Conservation (phyloP, 2,797 vertebrate genomes). For the Vireo griseus region DNA sequence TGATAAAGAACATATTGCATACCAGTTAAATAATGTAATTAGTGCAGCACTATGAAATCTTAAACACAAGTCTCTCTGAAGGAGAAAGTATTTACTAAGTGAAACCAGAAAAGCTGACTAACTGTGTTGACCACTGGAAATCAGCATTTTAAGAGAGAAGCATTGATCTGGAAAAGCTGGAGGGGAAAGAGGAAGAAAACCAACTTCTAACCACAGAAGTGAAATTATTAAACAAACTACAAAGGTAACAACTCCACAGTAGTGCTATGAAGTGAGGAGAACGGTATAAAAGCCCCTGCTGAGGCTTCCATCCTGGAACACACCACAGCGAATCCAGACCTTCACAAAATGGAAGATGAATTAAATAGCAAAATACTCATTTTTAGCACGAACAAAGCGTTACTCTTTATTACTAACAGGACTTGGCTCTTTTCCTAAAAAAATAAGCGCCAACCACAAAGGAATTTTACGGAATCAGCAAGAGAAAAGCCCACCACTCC, state of each 20-base stretch:
- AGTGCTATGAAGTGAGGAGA: background rate
- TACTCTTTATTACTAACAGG: background rate
- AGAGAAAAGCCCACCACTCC: background rate
- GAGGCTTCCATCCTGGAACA: background rate
- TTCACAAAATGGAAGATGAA: background rate
- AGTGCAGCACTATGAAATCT: background rate
- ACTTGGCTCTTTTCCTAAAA: background rate
- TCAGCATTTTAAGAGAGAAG: background rate
- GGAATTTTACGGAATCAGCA: background rate
- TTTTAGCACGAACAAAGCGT: rapidly evolving
- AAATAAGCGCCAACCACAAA: rapidly evolving
- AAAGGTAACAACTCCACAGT: background rate
- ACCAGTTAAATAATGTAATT: background rate
- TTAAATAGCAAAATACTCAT: rapidly evolving
- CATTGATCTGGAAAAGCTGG: background rate
- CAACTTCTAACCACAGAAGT: background rate
- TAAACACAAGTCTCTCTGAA: background rate
- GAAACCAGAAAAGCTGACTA: background rate
- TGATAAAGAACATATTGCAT: background rate
- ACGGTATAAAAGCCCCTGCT: rapidly evolving
- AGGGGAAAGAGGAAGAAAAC: background rate
- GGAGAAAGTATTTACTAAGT: background rate
- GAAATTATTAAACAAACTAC: background rate
- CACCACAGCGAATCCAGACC: rapidly evolving
- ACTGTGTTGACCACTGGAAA: background rate